Base-by-base conservation (phyloP, 2,888 invertebrate genomes). In the Drymonia ruficornis region DNA sequence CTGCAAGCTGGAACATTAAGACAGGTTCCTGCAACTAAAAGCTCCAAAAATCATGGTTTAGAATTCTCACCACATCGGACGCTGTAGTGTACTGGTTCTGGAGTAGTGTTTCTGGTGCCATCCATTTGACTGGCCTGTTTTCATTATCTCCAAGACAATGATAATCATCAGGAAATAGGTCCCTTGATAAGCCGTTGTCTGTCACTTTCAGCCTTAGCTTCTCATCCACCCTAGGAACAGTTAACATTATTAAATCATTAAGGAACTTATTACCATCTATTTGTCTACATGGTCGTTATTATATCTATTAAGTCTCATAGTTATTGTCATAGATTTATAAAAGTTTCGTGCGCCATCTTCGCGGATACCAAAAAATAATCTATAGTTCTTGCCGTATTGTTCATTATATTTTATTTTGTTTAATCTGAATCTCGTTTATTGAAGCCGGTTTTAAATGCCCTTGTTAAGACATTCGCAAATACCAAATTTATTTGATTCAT, bases 81-180 rank as follows among this genome's bases (percentile, higher is more conserved):
- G 97, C 96, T 49, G 96, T 95, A 57, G 96, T 96, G 83, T 97
- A 98, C 78, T 96, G 95, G 74, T 96, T 95, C 76, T 96, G 96
- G 53, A 96, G 93, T 57, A 98, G 89, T 34, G 97, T 96, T 87
- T 99, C 99, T 42, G 97, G 93, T 0, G 98, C 96, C 93, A 98
- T 94, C 98, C 98, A 99, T 89, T 98, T 98, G 65, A 99, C 96
- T 1, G 99, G 98, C 55, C 98, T 94, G 85, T 98, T 98, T 83
- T 98, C 98, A 80, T 98, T 98, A 90, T 98, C 98, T 2, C 97
- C 98, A 59, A 98, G 93, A 86, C 98, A 98, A 84, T 98, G 97
- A 89, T 99, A 99, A 87, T 99, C 99, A 63, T 95, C 95, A 15
- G 98, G 97, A 91, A 98, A 99, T 61, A 99, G 92, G 86, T 99